Evolutionary conservation across 2,888 invertebrate species (phyloP).

Genomic region (Agrotis puta): DNA sequence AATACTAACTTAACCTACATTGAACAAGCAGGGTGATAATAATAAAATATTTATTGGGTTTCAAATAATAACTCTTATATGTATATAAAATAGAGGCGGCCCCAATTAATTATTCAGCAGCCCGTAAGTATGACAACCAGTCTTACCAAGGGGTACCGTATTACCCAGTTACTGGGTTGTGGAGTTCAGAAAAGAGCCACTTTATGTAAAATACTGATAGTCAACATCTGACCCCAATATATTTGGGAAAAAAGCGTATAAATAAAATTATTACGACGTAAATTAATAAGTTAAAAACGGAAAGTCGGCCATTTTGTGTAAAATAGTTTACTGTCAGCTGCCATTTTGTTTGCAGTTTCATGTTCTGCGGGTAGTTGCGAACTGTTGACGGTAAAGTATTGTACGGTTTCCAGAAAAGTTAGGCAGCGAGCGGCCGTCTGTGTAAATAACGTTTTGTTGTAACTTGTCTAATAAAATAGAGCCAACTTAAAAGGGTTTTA

Average conservation of each 20-base stretch:
- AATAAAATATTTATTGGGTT: no score
- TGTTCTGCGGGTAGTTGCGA: constrained; percentile 35
- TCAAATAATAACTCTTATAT: no score
- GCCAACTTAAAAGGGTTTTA: neutral
- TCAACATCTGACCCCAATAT: no score
- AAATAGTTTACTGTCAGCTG: constrained; percentile 23
- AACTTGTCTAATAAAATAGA: constrained; percentile 9
- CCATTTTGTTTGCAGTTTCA: constrained; percentile 16
- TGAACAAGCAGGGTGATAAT: neutral
- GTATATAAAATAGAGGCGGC: no score
- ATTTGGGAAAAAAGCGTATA: no score
- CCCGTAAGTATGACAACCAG: no score
- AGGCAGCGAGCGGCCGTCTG: neutral
- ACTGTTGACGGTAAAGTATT: constrained; percentile 26
- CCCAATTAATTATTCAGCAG: no score
- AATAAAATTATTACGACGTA: neutral
- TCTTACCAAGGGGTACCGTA: no score
- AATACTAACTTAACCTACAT: neutral
- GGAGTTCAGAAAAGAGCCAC: no score
- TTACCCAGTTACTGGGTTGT: no score
- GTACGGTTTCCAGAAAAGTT: constrained; percentile 36
- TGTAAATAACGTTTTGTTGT: constrained; percentile 26
- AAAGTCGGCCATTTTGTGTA: constrained; percentile 10
- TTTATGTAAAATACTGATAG: no score
- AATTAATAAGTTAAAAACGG: constrained; percentile 6